Conservation (phyloP, 2,797 vertebrate species). For the Phataginus tetradactyla region DNA sequence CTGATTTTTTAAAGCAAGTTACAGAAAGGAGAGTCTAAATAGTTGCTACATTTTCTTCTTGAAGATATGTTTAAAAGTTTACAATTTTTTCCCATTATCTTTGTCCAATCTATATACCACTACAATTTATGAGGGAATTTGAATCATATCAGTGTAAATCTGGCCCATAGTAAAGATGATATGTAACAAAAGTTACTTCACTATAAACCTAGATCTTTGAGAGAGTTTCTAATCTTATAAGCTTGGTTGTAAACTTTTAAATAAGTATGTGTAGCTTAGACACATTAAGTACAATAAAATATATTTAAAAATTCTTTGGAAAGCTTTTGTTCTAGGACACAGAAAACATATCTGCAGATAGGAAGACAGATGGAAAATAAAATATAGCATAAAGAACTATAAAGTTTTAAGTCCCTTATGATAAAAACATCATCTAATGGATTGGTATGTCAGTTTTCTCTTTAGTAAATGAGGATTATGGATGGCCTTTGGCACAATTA, state of each 20-base stretch:
- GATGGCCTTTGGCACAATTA: not conserved
- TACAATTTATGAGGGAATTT: not conserved
- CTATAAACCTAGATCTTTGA: slow-evolving; percentile 3
- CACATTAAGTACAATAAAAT: not conserved
- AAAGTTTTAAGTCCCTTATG: not conserved
- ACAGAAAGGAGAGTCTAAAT: slow-evolving; percentile 6
- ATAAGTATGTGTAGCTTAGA: not conserved
- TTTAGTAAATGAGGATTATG: slow-evolving; percentile 41
- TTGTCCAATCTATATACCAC: slow-evolving; percentile 11
- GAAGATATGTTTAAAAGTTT: slow-evolving; percentile 3
- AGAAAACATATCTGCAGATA: not conserved
- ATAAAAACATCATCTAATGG: slow-evolving; percentile 21
- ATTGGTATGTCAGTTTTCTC: not conserved
- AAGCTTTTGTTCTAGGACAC: slow-evolving; percentile 21
- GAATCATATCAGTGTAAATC: slow-evolving; percentile 20
- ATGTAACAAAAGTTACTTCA: slow-evolving; percentile 26
- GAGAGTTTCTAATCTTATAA: not conserved
- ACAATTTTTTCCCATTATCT: not conserved
- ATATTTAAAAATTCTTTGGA: slow-evolving; percentile 6
- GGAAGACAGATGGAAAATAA: not conserved
- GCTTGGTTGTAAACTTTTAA: not conserved
- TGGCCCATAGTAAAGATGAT: not conserved
- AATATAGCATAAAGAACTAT: not conserved
- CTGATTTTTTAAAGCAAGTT: not conserved
- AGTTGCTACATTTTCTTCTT: not conserved